phyloP scores from a whole-genome alignment of 2,113 vertebrate species.

The Calyptommatus sinebrachiatus region DNA sequence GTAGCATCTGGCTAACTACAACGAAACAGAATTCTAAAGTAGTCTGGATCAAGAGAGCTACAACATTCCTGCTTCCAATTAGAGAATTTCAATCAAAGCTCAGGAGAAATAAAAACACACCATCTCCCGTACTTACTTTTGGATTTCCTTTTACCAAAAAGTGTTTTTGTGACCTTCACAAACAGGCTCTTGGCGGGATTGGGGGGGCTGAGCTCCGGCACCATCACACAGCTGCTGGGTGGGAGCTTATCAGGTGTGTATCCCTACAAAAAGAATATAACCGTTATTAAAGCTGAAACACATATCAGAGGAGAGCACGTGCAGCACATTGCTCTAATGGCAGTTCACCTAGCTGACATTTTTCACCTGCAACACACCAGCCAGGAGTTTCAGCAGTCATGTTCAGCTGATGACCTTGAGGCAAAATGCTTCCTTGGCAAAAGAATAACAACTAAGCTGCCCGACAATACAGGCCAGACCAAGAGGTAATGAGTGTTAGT shows the following conservation, averaged over 20 bases:
- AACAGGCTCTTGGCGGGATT: conserved; percentile 92
- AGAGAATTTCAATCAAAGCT: too few species aligned
- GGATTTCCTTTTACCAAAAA: conserved; percentile 89
- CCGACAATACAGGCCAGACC: conserved; percentile 8
- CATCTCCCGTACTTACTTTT: conserved; percentile 79
- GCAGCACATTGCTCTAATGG: neutral
- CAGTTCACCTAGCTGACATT: neutral
- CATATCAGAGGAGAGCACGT: neutral
- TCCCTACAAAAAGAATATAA: conserved; percentile 73
- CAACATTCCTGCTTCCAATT: neutral
- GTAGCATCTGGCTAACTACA: neutral
- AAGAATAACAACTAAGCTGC: neutral
- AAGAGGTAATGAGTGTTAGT: conserved; percentile 6
- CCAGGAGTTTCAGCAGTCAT: neutral
- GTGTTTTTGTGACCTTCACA: conserved; percentile 93
- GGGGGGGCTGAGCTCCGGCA: conserved; percentile 89
- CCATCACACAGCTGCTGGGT: conserved; percentile 88
- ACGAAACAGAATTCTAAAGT: neutral
- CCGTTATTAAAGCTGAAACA: conserved; percentile 1
- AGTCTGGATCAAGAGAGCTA: neutral
- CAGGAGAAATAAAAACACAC: neutral
- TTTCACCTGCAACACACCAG: neutral
- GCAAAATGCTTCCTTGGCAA: neutral
- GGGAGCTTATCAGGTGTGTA: conserved; percentile 93
- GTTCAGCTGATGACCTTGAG: neutral